Evolutionary conservation across 2,113 vertebrate genomes (phyloP).

Genomic region (Oryzias celebensis): DNA sequence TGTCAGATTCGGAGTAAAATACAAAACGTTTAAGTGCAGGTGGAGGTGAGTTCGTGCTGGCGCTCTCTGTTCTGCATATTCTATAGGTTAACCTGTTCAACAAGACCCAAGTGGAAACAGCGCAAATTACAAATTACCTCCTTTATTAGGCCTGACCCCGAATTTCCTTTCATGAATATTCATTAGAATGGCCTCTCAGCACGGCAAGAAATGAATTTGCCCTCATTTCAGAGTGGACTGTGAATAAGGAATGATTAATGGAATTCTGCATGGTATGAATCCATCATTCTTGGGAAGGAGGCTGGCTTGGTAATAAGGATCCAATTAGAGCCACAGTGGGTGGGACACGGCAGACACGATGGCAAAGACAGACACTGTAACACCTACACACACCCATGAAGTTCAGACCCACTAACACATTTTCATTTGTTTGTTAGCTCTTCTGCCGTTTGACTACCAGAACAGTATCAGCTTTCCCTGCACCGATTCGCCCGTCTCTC

Average conservation of each 20-base stretch:
- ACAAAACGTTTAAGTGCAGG: constrained; percentile 45
- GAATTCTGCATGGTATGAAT: constrained; percentile 81
- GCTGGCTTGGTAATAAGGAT: constrained; percentile 81
- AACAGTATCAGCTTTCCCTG: neutral
- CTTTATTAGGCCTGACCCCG: constrained; percentile 83
- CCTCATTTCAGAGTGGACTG: constrained; percentile 76
- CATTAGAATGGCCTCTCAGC: constrained; percentile 69
- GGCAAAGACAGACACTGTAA: constrained; percentile 51
- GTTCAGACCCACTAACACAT: constrained; percentile 15
- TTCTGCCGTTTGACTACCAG: constrained; percentile 39
- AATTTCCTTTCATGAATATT: constrained; percentile 86
- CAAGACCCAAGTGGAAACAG: constrained; percentile 77
- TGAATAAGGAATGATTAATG: constrained; percentile 86
- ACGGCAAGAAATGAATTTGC: constrained; percentile 74
- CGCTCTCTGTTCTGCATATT: constrained; percentile 49
- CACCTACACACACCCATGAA: constrained; percentile 30
- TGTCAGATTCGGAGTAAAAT: constrained; percentile 37
- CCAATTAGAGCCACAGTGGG: constrained; percentile 83
- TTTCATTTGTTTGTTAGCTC: constrained; percentile 11
- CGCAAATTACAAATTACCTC: constrained; percentile 84
- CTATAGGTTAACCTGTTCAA: constrained; percentile 77
- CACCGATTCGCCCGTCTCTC: no score
- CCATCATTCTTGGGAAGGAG: constrained; percentile 77
- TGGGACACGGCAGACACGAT: constrained; percentile 62
- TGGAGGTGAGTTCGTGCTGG: constrained; percentile 8